phyloP scores from a whole-genome alignment of 2,888 invertebrate species.

The Cephus sareptanus region DNA sequence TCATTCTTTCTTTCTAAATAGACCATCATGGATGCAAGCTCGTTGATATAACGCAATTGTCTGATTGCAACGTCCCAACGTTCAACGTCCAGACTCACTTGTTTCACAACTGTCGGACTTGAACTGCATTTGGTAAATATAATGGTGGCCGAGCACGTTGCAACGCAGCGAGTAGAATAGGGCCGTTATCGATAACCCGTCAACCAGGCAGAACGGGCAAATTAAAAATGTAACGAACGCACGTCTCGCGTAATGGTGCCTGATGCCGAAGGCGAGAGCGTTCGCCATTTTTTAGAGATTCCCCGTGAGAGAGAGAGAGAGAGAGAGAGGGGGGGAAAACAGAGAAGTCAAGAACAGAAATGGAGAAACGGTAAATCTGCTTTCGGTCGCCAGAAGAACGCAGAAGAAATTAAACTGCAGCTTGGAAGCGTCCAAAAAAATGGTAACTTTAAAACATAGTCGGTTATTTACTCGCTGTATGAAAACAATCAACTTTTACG shows the following conservation, averaged over 20 bases:
- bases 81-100: conserved; percentile 21
- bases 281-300: conserved; percentile 31
- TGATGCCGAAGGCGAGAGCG: conserved; percentile 18
- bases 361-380: no score
- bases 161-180: conserved; percentile 4
- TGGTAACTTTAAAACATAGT: no score
- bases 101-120: conserved; percentile 9
- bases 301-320: no score
- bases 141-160: conserved; percentile 10
- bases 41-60: background rate
- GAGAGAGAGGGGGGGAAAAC: no score
- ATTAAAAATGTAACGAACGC: conserved; percentile 46
- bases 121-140: conserved; percentile 12
- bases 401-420: no score
- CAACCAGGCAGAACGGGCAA: conserved; percentile 32
- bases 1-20: background rate
- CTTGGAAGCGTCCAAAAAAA: no score
- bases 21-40: no score
- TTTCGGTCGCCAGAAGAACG: no score
- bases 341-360: no score
- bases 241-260: conserved; percentile 26
- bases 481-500: no score
- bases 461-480: no score
- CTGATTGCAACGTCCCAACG: background rate
- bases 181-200: conserved; percentile 41